phyloP scores from a whole-genome alignment of 2,888 invertebrate species.

The Bugulina stolonifera region DNA sequence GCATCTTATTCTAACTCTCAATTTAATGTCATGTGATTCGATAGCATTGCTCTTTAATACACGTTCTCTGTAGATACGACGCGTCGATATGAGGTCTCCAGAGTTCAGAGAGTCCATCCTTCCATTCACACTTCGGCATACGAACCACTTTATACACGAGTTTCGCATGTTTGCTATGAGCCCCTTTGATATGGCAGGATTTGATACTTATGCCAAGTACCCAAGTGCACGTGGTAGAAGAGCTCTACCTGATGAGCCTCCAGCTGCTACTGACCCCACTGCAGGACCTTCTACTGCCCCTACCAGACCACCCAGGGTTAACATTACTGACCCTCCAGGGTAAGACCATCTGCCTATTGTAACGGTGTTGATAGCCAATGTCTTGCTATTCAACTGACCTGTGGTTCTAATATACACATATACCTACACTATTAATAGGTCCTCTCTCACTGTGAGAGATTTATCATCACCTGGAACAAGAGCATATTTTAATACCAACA shows the following conservation, averaged over 20 bases:
- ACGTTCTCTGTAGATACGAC: slow-evolving; percentile 46
- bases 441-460: too few species aligned
- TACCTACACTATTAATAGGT: too few species aligned
- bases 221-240: not conserved
- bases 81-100: slow-evolving; percentile 52
- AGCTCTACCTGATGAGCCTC: not conserved
- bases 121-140: slow-evolving; percentile 66
- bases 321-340: not conserved
- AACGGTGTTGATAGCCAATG: too few species aligned
- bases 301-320: not conserved
- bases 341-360: too few species aligned
- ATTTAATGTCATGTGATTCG: too few species aligned
- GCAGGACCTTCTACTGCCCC: not conserved
- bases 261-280: not conserved
- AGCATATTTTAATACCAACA: too few species aligned
- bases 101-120: slow-evolving; percentile 67
- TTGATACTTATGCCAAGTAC: slow-evolving; percentile 51
- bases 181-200: slow-evolving; percentile 76
- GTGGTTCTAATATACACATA: too few species aligned
- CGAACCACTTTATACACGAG: slow-evolving; percentile 84
- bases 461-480: too few species aligned
- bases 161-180: slow-evolving; percentile 78
- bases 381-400: too few species aligned
- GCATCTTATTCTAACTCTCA: too few species aligned
- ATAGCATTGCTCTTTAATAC: too few species aligned